These are phyloP conservation scores for Ametastegia equiseti DNA, from an alignment of 2,888 invertebrate genomes.

Conservation along the genomic window DNA sequence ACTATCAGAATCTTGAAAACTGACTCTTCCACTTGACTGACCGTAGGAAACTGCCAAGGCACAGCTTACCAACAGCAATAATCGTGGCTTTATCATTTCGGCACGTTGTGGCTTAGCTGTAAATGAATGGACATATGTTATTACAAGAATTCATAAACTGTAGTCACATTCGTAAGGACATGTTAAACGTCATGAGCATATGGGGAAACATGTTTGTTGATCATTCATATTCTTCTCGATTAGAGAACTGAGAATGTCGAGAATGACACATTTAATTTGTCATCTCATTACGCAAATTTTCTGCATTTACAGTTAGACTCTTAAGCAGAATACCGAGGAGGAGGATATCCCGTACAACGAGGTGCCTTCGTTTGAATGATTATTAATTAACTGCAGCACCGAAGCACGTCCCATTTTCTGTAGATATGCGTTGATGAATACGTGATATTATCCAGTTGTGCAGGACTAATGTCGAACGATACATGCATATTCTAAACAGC, in stretches of 20 bases:
- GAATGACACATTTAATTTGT: not conserved
- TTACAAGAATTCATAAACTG: not conserved
- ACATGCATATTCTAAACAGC: too few species aligned
- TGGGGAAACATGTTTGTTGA: not conserved
- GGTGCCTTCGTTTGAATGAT: too few species aligned
- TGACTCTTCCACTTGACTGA: constrained; percentile 64
- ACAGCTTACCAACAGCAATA: constrained; percentile 43
- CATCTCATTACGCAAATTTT: not conserved
- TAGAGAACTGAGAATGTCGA: not conserved
- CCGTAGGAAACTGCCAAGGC: constrained; percentile 51
- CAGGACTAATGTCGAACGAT: too few species aligned
- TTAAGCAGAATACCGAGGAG: too few species aligned
- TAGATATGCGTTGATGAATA: too few species aligned
- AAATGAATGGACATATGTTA: constrained; percentile 18
- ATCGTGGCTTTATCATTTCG: constrained; percentile 35
- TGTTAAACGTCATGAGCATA: not conserved
- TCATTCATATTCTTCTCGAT: not conserved
- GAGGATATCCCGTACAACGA: too few species aligned
- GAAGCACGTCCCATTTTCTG: too few species aligned
- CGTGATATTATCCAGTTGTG: too few species aligned
- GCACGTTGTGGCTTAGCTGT: not conserved
- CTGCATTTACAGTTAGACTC: too few species aligned
- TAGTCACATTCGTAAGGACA: not conserved
- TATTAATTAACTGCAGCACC: too few species aligned
- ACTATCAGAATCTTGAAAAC: constrained; percentile 65